Evolutionary conservation across 2,888 invertebrate genomes (phyloP).

Genomic region (Masnerella sp.): DNA sequence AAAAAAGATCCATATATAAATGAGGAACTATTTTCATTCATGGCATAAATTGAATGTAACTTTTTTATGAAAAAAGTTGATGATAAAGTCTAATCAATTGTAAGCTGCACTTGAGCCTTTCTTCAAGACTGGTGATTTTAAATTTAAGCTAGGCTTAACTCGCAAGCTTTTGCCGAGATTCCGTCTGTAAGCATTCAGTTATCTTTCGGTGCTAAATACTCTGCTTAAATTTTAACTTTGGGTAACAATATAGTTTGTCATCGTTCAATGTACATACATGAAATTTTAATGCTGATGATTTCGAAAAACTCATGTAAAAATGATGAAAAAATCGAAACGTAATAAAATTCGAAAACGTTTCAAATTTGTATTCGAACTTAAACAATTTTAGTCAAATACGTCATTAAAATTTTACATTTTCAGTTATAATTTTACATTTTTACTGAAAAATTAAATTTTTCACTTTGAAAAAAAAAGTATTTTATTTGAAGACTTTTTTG

Average conservation of each 20-base stretch:
- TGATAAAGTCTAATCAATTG: constrained; percentile 59
- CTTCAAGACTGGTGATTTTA: constrained; percentile 59
- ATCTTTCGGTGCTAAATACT: constrained; percentile 54
- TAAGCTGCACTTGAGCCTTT: constrained; percentile 57
- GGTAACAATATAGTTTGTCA: constrained; percentile 40
- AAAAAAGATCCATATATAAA: no score
- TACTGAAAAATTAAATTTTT: no score
- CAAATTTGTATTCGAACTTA: no score
- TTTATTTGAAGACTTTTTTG: no score
- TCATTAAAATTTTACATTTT: no score
- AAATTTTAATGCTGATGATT: constrained; percentile 45
- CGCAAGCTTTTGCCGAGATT: constrained; percentile 57
- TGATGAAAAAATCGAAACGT: constrained; percentile 32
- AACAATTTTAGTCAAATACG: no score
- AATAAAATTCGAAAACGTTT: no score
- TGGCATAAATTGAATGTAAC: no score
- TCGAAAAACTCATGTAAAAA: constrained; percentile 17
- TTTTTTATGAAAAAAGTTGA: no score
- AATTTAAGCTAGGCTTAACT: constrained; percentile 60
- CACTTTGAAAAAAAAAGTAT: no score
- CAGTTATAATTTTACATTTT: no score
- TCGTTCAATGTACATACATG: constrained; percentile 43
- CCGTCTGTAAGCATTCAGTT: constrained; percentile 55
- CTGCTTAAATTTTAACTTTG: constrained; percentile 59
- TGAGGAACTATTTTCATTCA: no score